Evolutionary conservation across 2,888 invertebrate species (phyloP).

Genomic region (Drosophila stalkeri): DNA sequence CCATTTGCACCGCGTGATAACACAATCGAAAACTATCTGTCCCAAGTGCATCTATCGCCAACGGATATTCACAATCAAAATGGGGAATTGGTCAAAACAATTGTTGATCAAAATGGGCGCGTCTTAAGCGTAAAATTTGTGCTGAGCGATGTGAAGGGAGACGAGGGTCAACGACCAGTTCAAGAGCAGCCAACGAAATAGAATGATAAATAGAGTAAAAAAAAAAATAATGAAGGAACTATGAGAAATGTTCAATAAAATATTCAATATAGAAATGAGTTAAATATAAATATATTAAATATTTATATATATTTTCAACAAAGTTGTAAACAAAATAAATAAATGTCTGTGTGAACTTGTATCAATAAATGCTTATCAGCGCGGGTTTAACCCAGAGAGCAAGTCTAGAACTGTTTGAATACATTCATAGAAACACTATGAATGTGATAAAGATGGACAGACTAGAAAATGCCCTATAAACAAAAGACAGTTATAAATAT

Average conservation of each 20-base stretch:
- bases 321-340: background rate
- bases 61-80: conserved; percentile 59
- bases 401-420: background rate
- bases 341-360: background rate
- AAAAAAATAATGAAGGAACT: background rate
- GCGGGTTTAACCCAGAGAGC: conserved; percentile 23
- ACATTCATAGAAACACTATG: background rate
- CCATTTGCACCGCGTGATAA: conserved; percentile 5
- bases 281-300: background rate
- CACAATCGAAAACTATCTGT: conserved; percentile 63
- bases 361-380: conserved; percentile 49
- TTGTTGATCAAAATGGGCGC: conserved; percentile 74
- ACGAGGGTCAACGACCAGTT: conserved; percentile 1
- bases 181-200: conserved; percentile 31
- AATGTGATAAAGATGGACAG: background rate
- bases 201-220: background rate
- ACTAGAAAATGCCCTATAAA: background rate
- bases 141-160: conserved; percentile 57
- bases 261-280: background rate
- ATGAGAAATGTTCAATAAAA: background rate
- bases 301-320: background rate
- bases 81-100: conserved; percentile 65
- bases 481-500: background rate
- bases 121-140: conserved; percentile 71
- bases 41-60: conserved; percentile 59